phyloP scores from a whole-genome alignment of 2,888 invertebrate species.

The Andrena trimmerana region DNA sequence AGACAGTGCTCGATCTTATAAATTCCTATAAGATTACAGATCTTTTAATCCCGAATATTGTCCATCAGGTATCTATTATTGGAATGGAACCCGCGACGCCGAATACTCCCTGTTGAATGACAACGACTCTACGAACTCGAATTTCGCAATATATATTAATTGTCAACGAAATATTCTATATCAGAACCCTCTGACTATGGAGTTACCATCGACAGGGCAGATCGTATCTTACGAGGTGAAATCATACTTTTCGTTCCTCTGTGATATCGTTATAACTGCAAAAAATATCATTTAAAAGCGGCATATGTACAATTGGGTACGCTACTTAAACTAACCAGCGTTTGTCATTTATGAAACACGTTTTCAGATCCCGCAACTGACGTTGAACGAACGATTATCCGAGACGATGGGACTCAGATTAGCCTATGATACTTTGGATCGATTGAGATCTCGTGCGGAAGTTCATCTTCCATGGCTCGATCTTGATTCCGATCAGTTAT shows the following conservation, averaged over 20 bases:
- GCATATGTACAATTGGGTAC: constrained; percentile 2
- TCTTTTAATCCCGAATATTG: not conserved
- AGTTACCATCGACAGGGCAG: constrained; percentile 65
- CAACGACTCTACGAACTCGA: constrained; percentile 33
- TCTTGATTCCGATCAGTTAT: constrained; percentile 68
- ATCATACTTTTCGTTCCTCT: constrained; percentile 2
- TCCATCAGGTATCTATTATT: constrained; percentile 73
- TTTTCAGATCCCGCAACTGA: constrained; percentile 70
- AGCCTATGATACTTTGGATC: constrained; percentile 77
- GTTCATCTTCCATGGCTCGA: constrained; percentile 73
- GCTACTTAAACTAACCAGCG: not conserved
- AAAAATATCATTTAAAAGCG: constrained; percentile 29
- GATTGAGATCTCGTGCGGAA: constrained; percentile 58
- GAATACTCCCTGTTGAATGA: constrained; percentile 46
- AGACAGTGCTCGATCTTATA: constrained; percentile 4
- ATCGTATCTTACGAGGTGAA: constrained; percentile 68
- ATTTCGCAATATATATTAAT: constrained; percentile 65
- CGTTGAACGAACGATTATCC: constrained; percentile 76
- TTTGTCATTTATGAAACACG: constrained; percentile 9
- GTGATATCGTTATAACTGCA: constrained; percentile 13
- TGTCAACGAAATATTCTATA: constrained; percentile 65
- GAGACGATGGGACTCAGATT: constrained; percentile 76
- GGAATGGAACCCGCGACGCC: constrained; percentile 66
- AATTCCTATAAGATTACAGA: constrained; percentile 23
- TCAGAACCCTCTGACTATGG: constrained; percentile 55